Evolutionary conservation across 2,113 vertebrate genomes (phyloP).

Genomic region (Dasyurus viverrinus): DNA sequence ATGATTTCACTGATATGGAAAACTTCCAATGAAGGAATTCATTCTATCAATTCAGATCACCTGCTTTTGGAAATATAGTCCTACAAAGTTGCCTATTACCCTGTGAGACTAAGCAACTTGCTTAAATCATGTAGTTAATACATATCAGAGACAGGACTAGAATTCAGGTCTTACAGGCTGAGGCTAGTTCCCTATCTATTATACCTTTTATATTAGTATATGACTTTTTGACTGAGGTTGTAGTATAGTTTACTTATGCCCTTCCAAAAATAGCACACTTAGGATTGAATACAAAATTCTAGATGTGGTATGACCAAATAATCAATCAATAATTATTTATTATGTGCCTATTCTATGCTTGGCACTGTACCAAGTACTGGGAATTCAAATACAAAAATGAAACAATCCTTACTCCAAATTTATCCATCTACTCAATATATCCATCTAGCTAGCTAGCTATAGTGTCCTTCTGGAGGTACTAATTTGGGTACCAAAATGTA

Average conservation of each 20-base stretch:
- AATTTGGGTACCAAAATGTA: no score
- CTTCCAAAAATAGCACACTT: background rate
- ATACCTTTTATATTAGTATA: no score
- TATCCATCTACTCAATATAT: no score
- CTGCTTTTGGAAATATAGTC: background rate
- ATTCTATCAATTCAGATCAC: background rate
- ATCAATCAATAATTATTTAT: background rate
- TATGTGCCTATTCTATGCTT: background rate
- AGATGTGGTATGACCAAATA: background rate
- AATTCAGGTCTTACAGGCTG: background rate
- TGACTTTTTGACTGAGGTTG: background rate
- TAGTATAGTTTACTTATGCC: background rate
- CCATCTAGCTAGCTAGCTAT: no score
- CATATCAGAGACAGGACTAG: background rate
- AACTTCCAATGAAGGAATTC: background rate
- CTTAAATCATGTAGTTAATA: background rate
- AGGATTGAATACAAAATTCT: background rate
- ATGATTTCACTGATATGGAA: background rate
- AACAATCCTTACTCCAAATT: background rate
- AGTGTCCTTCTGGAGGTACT: no score
- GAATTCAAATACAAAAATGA: background rate
- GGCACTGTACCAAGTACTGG: background rate
- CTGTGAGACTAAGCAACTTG: background rate
- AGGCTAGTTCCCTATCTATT: background rate
- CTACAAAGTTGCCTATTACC: background rate